phyloP scores from a whole-genome alignment of 92 coral and sea anemone species.

The Paragorgia papillata region DNA sequence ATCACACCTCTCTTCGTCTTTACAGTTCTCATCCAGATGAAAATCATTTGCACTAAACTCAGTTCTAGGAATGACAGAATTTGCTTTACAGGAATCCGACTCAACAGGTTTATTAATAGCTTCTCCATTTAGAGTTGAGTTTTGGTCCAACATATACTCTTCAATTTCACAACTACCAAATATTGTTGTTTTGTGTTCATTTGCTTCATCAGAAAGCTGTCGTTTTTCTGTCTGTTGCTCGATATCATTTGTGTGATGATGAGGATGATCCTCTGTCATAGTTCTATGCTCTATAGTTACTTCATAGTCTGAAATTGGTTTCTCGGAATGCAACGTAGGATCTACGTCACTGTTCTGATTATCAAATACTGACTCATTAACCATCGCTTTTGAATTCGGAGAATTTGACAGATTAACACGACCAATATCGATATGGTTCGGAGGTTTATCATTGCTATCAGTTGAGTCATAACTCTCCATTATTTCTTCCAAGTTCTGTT shows the following conservation, averaged over 20 bases:
- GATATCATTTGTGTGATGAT: no score
- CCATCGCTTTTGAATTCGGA: neutral
- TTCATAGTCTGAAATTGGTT: neutral
- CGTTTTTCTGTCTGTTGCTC: neutral
- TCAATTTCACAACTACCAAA: neutral
- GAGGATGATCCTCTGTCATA: neutral
- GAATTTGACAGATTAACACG: neutral
- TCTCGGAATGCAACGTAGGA: neutral
- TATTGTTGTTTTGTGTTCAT: neutral
- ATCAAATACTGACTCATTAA: neutral
- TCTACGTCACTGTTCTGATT: neutral
- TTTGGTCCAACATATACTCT: neutral
- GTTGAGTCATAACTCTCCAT: neutral
- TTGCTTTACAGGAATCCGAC: no score
- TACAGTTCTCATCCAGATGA: constrained; percentile 8
- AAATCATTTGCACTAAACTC: constrained; percentile 26
- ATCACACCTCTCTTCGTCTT: neutral
- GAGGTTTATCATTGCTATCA: neutral
- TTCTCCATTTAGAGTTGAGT: neutral
- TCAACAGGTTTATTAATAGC: neutral
- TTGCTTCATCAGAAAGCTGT: neutral
- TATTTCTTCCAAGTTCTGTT: neutral
- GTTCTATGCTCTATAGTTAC: neutral
- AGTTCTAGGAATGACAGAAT: neutral
- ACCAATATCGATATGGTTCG: neutral